Percentiles rank a stretch among this genome's conserved stretches.
phyloP scores from a whole-genome alignment of 1,140 invertebrate species.

The Drosophila grimshawi region DNA sequence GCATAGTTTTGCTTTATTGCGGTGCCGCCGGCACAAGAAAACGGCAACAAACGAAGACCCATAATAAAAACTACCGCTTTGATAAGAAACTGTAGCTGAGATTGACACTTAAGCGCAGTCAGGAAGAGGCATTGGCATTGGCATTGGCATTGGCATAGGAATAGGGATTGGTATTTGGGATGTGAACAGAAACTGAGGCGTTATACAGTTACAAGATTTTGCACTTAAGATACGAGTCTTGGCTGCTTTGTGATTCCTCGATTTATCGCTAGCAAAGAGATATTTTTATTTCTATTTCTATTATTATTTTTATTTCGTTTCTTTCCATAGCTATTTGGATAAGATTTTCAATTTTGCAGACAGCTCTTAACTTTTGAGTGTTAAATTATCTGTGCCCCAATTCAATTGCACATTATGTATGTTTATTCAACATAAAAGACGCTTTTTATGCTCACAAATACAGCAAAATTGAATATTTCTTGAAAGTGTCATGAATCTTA shows the following conservation, averaged over 20 bases:
- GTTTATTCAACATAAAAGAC: slow-evolving; percentile 20
- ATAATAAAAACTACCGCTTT: slow-evolving; percentile 18
- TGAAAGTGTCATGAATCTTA: background rate
- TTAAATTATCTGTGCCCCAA: slow-evolving; percentile 33
- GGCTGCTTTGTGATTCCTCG: slow-evolving; percentile 14
- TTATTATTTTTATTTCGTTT: slow-evolving; percentile 18
- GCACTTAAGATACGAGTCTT: slow-evolving; percentile 53
- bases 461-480: slow-evolving; percentile 2
- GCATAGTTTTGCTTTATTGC: slow-evolving; percentile 34
- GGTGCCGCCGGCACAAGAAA: background rate
- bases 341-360: slow-evolving; percentile 5
- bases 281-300: slow-evolving; percentile 7
- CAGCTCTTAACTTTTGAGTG: slow-evolving; percentile 10
- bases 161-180: slow-evolving; percentile 18
- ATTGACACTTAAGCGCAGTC: slow-evolving; percentile 24
- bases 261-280: slow-evolving; percentile 3
- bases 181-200: slow-evolving; percentile 45
- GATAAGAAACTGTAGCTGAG: slow-evolving; percentile 24
- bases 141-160: background rate
- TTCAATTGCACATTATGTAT: slow-evolving; percentile 29
- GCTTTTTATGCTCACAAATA: background rate
- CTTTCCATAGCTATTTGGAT: background rate
- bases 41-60: slow-evolving; percentile 14
- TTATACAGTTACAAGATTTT: slow-evolving; percentile 54
- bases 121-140: background rate